Evolutionary conservation across 2,888 invertebrate species (phyloP), one percentile per base, ranked within the genome.

Genomic region (Drosophila sordidula): DNA sequence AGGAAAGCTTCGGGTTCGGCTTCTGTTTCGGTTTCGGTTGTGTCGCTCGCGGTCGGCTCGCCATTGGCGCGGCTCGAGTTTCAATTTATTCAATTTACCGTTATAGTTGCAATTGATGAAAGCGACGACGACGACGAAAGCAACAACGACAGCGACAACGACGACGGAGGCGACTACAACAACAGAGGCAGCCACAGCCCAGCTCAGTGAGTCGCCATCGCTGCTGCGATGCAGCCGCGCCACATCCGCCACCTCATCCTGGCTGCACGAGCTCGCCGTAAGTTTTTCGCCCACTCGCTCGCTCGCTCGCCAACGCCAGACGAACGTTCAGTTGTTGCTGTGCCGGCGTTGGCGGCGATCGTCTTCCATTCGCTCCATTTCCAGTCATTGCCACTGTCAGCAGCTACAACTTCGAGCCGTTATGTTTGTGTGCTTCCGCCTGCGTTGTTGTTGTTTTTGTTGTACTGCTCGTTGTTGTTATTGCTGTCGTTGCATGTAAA

Each of bases 11-110:
- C 79, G 74, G 62, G 39, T 2, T 41, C 52, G 41, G 52, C 29
- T 51, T 52, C 42, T 42, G 34, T 32, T 32, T 32, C 32, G 32
- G 9, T 32, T 32, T 32, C 32, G 32, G 32, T 11, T 32, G 29
- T 34, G 34, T 34, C 8, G 36, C 22, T 56, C 46, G 69, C 50
- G 32, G 25, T 65, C 51, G 70, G 70, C 54, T 41, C 25, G 39
- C 34, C 18, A 8, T 46, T 29, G 29, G 34, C 32, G 52, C 66
- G 68, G 61, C 74, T 82, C 67, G 55, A 66, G 68, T 80, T 85
- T 81, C 88, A 87, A 89, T 86, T 87, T 81, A 80, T 89, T 89
- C 71, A 87, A 86, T 89, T 86, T 86, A 89, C 88, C 89, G 89
- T 74, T 89, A 89, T 78, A 77, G 68, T 58, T 69, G 69, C 85